These are phyloP conservation scores for Agriopis aurantiaria DNA, from an alignment of 2,888 invertebrate genomes.

Conservation along the genomic window DNA sequence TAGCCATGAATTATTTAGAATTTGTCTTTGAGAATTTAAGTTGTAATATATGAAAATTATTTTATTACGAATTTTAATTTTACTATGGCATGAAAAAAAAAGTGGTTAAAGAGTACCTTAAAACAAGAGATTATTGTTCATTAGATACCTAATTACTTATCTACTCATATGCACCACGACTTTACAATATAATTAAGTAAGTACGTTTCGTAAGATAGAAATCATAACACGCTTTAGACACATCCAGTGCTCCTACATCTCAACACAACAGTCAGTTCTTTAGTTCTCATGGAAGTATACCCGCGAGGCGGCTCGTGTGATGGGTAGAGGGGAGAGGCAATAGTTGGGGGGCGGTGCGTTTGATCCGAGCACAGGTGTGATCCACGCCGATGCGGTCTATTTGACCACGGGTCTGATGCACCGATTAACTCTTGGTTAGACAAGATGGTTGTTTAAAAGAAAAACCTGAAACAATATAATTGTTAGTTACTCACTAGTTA, in stretches of 20 bases:
- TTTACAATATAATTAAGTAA: background rate
- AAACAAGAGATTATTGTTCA: too few species aligned
- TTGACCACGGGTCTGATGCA: constrained; percentile 41
- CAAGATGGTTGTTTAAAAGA: constrained; percentile 14
- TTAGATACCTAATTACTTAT: too few species aligned
- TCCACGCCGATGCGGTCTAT: constrained; percentile 59
- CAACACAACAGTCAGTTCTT: constrained; percentile 52
- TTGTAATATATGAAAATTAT: too few species aligned
- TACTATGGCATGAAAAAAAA: too few species aligned
- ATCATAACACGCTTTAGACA: constrained; percentile 40
- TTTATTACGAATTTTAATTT: too few species aligned
- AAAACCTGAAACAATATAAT: constrained; percentile 19
- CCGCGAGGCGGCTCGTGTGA: constrained; percentile 76
- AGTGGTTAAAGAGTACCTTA: too few species aligned
- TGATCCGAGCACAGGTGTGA: constrained; percentile 80
- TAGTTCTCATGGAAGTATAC: constrained; percentile 79
- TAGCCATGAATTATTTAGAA: too few species aligned
- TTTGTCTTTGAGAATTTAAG: too few species aligned
- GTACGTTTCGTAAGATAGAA: background rate
- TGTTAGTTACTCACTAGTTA: background rate
- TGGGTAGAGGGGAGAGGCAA: constrained; percentile 42
- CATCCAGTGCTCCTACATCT: constrained; percentile 58
- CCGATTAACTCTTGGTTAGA: constrained; percentile 37
- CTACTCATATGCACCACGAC: background rate
- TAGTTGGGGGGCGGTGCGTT: constrained; percentile 64